phyloP scores from a whole-genome alignment of 1,140 invertebrate species.

The Pemphigus obesinymphae region DNA sequence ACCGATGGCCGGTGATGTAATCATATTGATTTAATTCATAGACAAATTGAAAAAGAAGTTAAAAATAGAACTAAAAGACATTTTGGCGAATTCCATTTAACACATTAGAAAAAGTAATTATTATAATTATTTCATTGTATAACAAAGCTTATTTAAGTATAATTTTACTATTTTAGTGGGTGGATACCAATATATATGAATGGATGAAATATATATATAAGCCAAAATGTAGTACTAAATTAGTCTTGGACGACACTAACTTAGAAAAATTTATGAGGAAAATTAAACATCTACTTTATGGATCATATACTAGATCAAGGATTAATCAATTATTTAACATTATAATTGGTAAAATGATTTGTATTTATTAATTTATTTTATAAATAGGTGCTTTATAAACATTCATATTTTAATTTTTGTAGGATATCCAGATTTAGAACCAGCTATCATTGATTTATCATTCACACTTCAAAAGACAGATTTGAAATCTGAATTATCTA shows the following conservation, averaged over 20 bases:
- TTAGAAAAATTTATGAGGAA: slow-evolving; percentile 65
- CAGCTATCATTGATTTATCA: slow-evolving; percentile 84
- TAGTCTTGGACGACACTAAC: not conserved
- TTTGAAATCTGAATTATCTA: slow-evolving; percentile 68
- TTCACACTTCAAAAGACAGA: slow-evolving; percentile 81
- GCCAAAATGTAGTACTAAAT: slow-evolving; percentile 31
- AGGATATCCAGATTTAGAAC: slow-evolving; percentile 92
- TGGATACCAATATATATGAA: slow-evolving; percentile 71
- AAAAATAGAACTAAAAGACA: slow-evolving; percentile 51
- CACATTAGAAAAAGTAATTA: not conserved
- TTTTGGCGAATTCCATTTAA: not conserved
- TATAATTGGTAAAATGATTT: slow-evolving; percentile 66
- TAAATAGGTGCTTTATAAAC: no score
- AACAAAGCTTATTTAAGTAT: no score
- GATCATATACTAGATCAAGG: slow-evolving; percentile 78
- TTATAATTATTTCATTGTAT: not conserved
- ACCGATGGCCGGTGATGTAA: slow-evolving; percentile 69
- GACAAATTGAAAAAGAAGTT: slow-evolving; percentile 74
- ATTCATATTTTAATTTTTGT: slow-evolving; percentile 29
- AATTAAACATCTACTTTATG: slow-evolving; percentile 76
- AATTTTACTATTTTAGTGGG: slow-evolving; percentile 59
- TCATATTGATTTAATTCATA: slow-evolving; percentile 75
- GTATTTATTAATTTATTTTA: not conserved
- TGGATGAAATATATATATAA: slow-evolving; percentile 75
- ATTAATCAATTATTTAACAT: slow-evolving; percentile 93